phyloP scores from a whole-genome alignment of 2,113 vertebrate species.

The Misgurnus anguillicaudatus region DNA sequence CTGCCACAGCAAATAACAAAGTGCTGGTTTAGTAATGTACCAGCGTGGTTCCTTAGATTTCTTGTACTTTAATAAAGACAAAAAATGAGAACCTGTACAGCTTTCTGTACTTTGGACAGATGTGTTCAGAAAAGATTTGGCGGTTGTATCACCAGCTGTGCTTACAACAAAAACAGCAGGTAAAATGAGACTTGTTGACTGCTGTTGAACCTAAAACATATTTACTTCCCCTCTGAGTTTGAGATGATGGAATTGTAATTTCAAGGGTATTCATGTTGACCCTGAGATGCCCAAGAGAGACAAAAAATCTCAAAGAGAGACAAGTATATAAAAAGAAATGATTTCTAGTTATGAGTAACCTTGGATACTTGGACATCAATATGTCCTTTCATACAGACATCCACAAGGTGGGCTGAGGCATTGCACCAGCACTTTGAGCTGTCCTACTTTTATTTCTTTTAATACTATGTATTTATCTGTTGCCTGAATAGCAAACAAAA shows the following conservation, averaged over 20 bases:
- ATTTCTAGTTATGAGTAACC: not conserved
- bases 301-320: not conserved
- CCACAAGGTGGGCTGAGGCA: not conserved
- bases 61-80: constrained; percentile 14
- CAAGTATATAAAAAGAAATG: not conserved
- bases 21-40: not conserved
- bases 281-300: not conserved
- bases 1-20: constrained; percentile 15
- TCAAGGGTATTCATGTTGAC: constrained; percentile 19
- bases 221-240: not conserved
- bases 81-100: not conserved
- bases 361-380: constrained; percentile 18
- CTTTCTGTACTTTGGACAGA: constrained; percentile 6
- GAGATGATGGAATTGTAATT: constrained; percentile 17
- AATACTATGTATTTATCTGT: not conserved
- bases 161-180: not conserved
- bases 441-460: not conserved
- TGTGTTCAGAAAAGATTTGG: not conserved
- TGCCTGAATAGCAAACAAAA: not conserved
- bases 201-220: constrained; percentile 13
- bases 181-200: constrained; percentile 15
- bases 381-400: not conserved
- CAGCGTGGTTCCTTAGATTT: not conserved
- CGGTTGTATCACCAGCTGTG: not conserved
- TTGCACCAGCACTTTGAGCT: not conserved